Conservation (phyloP, 2,113 vertebrate genomes). For the Thunnus maccoyii region DNA sequence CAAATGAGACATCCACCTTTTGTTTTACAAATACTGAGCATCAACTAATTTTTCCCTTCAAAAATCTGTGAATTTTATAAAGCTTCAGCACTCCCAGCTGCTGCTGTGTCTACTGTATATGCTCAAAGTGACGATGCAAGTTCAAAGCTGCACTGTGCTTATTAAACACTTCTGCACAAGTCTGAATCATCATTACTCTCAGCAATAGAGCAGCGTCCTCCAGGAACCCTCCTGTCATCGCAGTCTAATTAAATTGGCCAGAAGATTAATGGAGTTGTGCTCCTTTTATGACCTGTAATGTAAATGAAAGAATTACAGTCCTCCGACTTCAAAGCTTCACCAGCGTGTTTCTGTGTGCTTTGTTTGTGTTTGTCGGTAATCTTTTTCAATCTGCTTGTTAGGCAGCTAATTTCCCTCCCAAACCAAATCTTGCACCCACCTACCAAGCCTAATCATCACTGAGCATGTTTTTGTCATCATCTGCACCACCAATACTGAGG, state of each 20-base stretch:
- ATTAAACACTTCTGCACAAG: slow-evolving; percentile 19
- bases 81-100: not conserved
- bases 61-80: not conserved
- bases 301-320: slow-evolving; percentile 47
- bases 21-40: not conserved
- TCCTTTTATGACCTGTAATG: slow-evolving; percentile 44
- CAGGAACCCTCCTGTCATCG: slow-evolving; percentile 60
- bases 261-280: slow-evolving; percentile 59
- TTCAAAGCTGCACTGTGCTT: slow-evolving; percentile 11
- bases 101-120: not conserved
- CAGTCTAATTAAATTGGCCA: slow-evolving; percentile 63
- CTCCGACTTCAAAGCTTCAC: not conserved
- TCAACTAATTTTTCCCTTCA: not conserved
- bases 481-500: not conserved
- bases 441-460: not conserved
- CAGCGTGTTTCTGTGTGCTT: not conserved
- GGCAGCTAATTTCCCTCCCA: slow-evolving; percentile 41
- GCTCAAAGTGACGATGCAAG: not conserved
- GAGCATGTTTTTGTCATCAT: slow-evolving; percentile 13
- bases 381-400: slow-evolving; percentile 35
- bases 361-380: slow-evolving; percentile 10
- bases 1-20: not conserved
- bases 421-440: not conserved
- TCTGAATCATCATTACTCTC: slow-evolving; percentile 51
- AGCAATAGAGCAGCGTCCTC: slow-evolving; percentile 34